Percentiles rank a stretch among this genome's conserved stretches.
phyloP scores from a whole-genome alignment of 2,113 vertebrate genomes.

The Ranitomeya variabilis region DNA sequence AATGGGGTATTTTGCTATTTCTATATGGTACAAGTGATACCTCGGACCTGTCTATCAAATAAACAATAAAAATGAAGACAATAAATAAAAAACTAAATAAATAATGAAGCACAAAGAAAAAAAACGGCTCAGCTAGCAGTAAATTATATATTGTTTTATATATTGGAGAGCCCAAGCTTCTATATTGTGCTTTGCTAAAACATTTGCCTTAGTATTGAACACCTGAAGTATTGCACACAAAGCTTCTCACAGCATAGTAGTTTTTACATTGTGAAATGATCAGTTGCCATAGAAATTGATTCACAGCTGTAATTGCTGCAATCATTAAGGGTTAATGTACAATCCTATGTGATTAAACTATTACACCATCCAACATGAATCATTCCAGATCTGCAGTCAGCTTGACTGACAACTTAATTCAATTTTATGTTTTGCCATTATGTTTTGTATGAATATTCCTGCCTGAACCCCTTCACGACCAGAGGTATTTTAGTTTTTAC shows the following conservation, averaged over 20 bases:
- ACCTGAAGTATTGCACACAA: background rate
- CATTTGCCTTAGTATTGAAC: background rate
- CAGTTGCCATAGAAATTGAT: slow-evolving; percentile 49
- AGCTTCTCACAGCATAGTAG: background rate
- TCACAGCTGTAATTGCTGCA: slow-evolving; percentile 44
- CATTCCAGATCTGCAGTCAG: background rate
- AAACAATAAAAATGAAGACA: too few relatives aligned
- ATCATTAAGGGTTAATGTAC: slow-evolving; percentile 51
- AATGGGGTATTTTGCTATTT: too few relatives aligned
- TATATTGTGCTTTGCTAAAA: background rate
- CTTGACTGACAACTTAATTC: slow-evolving; percentile 13
- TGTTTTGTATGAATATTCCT: background rate
- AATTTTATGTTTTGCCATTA: background rate
- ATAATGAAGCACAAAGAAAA: background rate
- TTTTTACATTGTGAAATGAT: background rate
- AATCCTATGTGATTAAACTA: slow-evolving; percentile 46
- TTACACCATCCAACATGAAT: slow-evolving; percentile 17
- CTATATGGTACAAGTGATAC: too few relatives aligned
- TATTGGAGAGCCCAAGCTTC: background rate
- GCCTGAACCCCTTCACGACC: background rate
- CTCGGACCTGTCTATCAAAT: too few relatives aligned
- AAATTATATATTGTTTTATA: background rate
- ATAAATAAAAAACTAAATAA: too few relatives aligned
- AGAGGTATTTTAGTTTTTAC: too few relatives aligned
- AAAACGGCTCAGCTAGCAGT: background rate